These are phyloP conservation scores for Chloroceryle aenea DNA, from an alignment of 2,113 vertebrate species.

Conservation along the genomic window DNA sequence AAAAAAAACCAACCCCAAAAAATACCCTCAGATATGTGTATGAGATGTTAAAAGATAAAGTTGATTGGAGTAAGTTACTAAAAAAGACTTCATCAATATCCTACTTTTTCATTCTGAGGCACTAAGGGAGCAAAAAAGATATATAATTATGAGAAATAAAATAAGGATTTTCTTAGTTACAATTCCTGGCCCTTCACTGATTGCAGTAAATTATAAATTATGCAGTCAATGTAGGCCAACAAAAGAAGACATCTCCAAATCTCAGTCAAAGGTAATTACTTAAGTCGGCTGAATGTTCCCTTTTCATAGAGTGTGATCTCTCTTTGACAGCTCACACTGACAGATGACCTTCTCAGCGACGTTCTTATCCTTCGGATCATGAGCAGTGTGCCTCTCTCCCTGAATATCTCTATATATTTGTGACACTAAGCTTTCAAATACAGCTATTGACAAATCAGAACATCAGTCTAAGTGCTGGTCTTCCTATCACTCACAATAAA, in stretches of 20 bases:
- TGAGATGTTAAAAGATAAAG: not conserved
- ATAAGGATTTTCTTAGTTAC: conserved; percentile 82
- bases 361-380: conserved; percentile 87
- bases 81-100: conserved; percentile 50
- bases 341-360: conserved; percentile 96
- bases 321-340: conserved; percentile 92
- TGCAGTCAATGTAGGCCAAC: conserved; percentile 95
- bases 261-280: conserved; percentile 99
- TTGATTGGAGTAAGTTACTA: not conserved
- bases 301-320: conserved; percentile 90
- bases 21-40: not conserved
- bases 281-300: conserved; percentile 88
- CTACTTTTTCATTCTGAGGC: conserved; percentile 50
- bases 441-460: conserved; percentile 94
- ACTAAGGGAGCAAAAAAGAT: conserved; percentile 55
- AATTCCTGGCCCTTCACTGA: conserved; percentile 80
- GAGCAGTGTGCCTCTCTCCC: conserved; percentile 82
- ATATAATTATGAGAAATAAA: conserved; percentile 78
- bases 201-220: conserved; percentile 96
- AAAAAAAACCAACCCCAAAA: not conserved
- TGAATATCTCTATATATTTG: conserved; percentile 92
- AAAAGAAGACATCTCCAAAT: conserved; percentile 99
- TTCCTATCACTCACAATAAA: conserved; percentile 97
- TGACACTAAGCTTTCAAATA: conserved; percentile 88
- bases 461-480: conserved; percentile 86